Evolutionary conservation across 92 coral and sea anemone species (phyloP).

Genomic region (Porites divaricata): DNA sequence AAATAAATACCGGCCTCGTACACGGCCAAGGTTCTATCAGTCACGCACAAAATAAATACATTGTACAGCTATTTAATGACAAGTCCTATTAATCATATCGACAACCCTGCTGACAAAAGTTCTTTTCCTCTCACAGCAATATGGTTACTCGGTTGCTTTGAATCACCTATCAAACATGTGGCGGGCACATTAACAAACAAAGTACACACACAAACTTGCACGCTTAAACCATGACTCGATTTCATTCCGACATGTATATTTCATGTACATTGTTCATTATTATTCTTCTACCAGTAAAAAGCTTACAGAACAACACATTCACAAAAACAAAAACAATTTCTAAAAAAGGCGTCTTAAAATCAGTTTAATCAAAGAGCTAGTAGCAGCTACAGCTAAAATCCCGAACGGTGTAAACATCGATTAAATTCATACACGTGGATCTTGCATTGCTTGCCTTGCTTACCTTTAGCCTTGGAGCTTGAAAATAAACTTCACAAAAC

Average conservation of each 20-base stretch:
- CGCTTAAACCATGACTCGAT: neutral
- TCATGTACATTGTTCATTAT: neutral
- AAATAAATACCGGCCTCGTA: no score
- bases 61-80: no score
- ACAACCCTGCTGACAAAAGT: neutral
- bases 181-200: neutral
- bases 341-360: neutral
- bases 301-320: neutral
- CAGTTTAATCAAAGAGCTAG: neutral
- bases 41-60: no score
- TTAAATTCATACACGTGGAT: conserved; percentile 22
- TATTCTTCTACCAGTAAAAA: neutral
- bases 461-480: conserved; percentile 98
- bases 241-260: neutral
- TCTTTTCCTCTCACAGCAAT: neutral
- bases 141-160: neutral
- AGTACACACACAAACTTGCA: neutral
- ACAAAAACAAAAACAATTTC: neutral
- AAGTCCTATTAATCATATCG: neutral
- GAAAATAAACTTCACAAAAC: conserved; percentile 98
- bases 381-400: neutral
- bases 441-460: neutral
- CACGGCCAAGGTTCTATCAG: no score
- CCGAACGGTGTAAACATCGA: neutral
- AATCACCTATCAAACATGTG: neutral